Base-by-base conservation (phyloP, 2,113 vertebrate genomes). In the Poicephalus gulielmi region DNA sequence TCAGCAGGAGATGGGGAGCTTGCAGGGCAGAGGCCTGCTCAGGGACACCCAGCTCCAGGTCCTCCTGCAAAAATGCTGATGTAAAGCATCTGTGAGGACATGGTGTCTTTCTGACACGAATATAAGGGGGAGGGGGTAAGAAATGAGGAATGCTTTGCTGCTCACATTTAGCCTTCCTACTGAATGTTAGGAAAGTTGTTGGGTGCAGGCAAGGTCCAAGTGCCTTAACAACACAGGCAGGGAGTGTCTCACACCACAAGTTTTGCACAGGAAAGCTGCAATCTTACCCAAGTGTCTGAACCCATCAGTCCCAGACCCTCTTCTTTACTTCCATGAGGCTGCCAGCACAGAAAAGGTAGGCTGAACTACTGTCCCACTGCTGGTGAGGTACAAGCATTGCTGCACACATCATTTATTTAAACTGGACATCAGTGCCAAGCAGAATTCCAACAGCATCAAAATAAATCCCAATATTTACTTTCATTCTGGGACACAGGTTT, bases 321-420 rank as follows among this genome's bases (percentile, higher is more conserved):
- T 2, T 62, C 27, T n/a, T 55, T 18, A 60, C 27, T 66, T 57
- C n/a, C 66, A 37, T 6, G 18, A 52, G 47, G 43, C 15, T 17
- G 9, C 25, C 43, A 18, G 41, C 43, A 63, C 35, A 74, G 37
- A 25, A 44, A 19, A 50, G 30, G 33, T 0, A 75, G 9, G 12
- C 62, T 35, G 39, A 69, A 31, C 44, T 39, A 18, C 1, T 2
- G 28, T 28, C 57, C 30, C 25, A 8, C 33, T 33, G n/a, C 91
- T 78, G 37, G 20, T 2, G 1, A 52, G 41, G 11, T 59, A 41
- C 39, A 10, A 19, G 18, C 49, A 47, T 11, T 0, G 0, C 39
- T 49, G 49, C 6, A 10, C 63, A 28, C 39, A 69, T 39, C 53
- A 11, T 19, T 17, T 20, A 62, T n/a, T 83, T 70, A 28, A 74